Evolutionary conservation across 2,113 vertebrate species (phyloP).

Genomic region (Chionomys nivalis): DNA sequence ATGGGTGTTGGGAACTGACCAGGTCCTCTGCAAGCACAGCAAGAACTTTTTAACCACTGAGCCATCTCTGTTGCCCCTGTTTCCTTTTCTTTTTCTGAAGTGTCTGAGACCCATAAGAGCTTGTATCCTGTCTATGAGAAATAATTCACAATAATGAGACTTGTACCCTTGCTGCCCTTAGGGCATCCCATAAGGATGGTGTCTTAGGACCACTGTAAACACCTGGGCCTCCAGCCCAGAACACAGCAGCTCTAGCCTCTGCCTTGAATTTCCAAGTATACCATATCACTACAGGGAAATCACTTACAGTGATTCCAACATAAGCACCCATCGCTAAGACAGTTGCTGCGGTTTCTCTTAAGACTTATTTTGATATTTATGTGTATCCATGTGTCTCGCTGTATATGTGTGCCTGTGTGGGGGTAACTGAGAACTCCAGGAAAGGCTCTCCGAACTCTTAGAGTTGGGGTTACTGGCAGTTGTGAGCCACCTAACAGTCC

Average conservation of each 20-base stretch:
- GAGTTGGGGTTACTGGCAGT: neutral
- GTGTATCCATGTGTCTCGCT: neutral
- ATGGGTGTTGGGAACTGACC: neutral
- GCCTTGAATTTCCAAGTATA: neutral
- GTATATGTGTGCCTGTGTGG: neutral
- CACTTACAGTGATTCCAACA: neutral
- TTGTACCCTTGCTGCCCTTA: neutral
- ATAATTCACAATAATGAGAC: neutral
- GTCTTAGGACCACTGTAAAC: rapidly evolving
- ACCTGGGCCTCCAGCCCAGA: neutral
- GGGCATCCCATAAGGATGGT: rapidly evolving
- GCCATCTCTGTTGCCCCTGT: neutral
- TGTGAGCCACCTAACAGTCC: neutral
- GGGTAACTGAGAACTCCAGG: neutral
- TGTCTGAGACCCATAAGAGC: neutral
- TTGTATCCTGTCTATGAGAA: neutral
- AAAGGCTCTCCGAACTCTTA: neutral
- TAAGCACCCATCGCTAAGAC: neutral
- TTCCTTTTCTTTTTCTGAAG: neutral
- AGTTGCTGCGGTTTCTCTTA: neutral
- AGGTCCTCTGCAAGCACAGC: neutral
- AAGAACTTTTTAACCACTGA: neutral
- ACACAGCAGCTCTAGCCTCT: neutral
- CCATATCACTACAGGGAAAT: neutral
- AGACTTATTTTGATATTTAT: neutral